Evolutionary conservation across 2,113 vertebrate species (phyloP), one percentile per base, ranked within the genome.

Genomic region (Microtus richardsoni): DNA sequence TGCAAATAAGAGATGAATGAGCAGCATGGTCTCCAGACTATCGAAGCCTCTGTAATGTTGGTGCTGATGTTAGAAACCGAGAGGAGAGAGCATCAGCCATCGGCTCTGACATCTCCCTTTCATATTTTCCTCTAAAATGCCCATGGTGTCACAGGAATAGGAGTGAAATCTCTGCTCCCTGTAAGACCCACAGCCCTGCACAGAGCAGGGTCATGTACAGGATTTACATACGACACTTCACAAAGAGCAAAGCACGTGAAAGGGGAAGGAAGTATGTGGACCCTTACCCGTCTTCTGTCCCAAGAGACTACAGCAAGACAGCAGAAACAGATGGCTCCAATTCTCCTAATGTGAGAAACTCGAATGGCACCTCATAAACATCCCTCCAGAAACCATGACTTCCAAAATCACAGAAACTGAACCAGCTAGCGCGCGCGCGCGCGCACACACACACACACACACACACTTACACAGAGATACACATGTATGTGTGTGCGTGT

Each of bases 1-100:
- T 92, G 95, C 93, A 96, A 97, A 96, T 96, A 96, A 95, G 96
- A 97, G 94, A 90, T 90, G 91, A 94, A 92, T 74, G 88, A 97
- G 77, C 3, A 70, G 41, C 39, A 70, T 93, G 82, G n/a, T 78
- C 91, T 93, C 54, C 58, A 92, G 93, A 94, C 93, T 92, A 83
- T 3, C 74, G 71, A 93, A 94, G 75, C 52, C 85, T 93, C 96
- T 36, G 9, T 54, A 85, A 92, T 52, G 90, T 47, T 85, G 64
- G 77, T 91, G 93, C 16, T 89, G 73, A 83, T 95, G 91, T 87
- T 97, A 96, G 86, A 62, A 68, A 92, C 71, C 30, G 13, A 58
- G 84, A 92, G 88, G 70, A 75, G 83, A 93, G 62, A 64, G 52
- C 33, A 86, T 80, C 88, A 64, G 71, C 30, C 24, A 33, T 14